Base-by-base conservation (phyloP, 1,140 invertebrate genomes). In the Cephus cinctus region DNA sequence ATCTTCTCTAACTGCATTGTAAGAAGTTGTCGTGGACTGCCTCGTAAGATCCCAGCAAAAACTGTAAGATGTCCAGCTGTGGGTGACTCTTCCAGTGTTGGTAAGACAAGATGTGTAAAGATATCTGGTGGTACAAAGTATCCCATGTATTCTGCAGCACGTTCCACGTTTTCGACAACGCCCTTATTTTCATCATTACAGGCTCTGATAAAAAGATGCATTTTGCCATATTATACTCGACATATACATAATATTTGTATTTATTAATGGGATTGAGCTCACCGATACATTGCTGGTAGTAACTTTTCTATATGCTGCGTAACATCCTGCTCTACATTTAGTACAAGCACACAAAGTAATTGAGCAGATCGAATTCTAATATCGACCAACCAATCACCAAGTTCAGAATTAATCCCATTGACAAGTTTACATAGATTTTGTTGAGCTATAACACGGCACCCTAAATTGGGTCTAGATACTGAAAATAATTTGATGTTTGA, bases 311-410 rank as follows among this genome's bases (percentile, higher is more conserved):
- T 76, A 54, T 89, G 82, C 43, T 88, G 84, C 3, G 83, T 88
- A 27, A 88, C 79, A 27, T 83, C 78, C 9, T 82, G 75, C 65
- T 92, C 89, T 16, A 81, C 79, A 61, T 90, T 83, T 0, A 90
- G 70, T 21, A 85, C 73, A 34, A 91, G 65, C 34, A 83, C 76
- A 58, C 83, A 86, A 1, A 92, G 65, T 3, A 92, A 72, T 50
- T 87, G 83, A 0, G 86, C 80, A n/a, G 87, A 83, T 47, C 89
- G 86, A 11, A 89, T 63, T 57, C 87, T 77, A 9, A 87, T 79
- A 56, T 86, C 83, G 5, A 75, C 73, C 43, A 87, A 80, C 90
- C 90, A 92, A 68, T 90, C 84, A 3, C 66, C 61, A 1, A 90
- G 71, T 63, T 92, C 90, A 3, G 73, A 69, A n/a, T 78, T 64